A percentile compares a stretch with the other conserved stretches of the same genome.
These are phyloP conservation scores for Scortum barcoo DNA, from an alignment of 2,113 vertebrate species.

Conservation along the genomic window DNA sequence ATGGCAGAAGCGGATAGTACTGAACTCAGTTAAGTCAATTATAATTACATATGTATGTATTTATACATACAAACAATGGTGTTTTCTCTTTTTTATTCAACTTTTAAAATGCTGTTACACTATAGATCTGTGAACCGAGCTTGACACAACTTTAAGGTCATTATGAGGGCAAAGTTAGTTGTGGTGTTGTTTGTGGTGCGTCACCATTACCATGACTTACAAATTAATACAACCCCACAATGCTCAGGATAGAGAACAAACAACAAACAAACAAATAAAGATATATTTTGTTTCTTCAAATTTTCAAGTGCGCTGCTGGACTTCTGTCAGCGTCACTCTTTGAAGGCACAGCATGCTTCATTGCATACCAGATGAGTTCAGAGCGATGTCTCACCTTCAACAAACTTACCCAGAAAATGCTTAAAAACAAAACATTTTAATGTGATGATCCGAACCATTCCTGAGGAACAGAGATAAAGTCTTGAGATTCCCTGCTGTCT, in stretches of 20 bases:
- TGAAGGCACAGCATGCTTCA: background rate
- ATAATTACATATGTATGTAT: no score
- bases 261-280: no score
- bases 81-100: background rate
- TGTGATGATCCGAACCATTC: background rate
- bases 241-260: no score
- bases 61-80: no score
- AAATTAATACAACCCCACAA: background rate
- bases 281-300: background rate
- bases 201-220: no score
- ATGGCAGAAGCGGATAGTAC: background rate
- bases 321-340: background rate
- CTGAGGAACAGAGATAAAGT: constrained; percentile 30
- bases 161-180: background rate
- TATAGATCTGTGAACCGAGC: background rate
- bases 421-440: background rate
- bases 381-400: background rate
- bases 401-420: background rate
- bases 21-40: no score
- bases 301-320: background rate
- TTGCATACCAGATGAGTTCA: background rate
- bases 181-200: background rate
- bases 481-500: constrained; percentile 2
- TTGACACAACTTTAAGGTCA: background rate
- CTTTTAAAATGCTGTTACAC: background rate